Evolutionary conservation across 1,140 invertebrate species (phyloP).

Genomic region (Anoplolepis gracilipes): DNA sequence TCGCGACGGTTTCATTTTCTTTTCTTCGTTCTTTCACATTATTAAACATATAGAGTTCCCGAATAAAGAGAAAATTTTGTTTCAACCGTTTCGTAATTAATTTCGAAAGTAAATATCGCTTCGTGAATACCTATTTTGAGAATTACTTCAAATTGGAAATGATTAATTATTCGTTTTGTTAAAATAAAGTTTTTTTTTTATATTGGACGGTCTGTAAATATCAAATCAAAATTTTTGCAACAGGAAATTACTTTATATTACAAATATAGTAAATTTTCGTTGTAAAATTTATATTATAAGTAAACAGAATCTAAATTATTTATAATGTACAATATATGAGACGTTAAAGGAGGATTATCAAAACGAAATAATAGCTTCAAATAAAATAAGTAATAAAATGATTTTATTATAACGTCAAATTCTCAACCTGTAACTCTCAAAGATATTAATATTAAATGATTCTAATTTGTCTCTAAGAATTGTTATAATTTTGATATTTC

Average conservation of each 20-base stretch:
- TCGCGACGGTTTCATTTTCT: slow-evolving; percentile 40
- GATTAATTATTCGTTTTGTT: neutral
- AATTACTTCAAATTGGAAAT: neutral
- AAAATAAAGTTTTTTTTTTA: neutral
- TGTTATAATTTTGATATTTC: neutral
- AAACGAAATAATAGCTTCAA: neutral
- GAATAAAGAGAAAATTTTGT: neutral
- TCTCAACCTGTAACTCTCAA: neutral
- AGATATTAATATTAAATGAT: neutral
- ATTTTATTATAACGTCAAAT: too few relatives aligned
- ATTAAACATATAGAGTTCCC: neutral
- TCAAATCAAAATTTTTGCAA: neutral
- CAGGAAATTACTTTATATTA: neutral
- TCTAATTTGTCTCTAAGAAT: neutral
- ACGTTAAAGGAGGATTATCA: neutral
- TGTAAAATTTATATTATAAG: neutral
- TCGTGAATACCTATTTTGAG: neutral
- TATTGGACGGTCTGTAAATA: neutral
- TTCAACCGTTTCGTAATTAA: neutral
- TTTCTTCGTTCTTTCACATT: neutral
- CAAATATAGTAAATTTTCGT: neutral
- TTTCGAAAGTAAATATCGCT: neutral
- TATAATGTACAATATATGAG: neutral
- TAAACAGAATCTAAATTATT: too few relatives aligned
- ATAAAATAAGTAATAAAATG: neutral